These are phyloP conservation scores for Pitta sordida DNA, from an alignment of 2,113 vertebrate species.

Conservation along the genomic window DNA sequence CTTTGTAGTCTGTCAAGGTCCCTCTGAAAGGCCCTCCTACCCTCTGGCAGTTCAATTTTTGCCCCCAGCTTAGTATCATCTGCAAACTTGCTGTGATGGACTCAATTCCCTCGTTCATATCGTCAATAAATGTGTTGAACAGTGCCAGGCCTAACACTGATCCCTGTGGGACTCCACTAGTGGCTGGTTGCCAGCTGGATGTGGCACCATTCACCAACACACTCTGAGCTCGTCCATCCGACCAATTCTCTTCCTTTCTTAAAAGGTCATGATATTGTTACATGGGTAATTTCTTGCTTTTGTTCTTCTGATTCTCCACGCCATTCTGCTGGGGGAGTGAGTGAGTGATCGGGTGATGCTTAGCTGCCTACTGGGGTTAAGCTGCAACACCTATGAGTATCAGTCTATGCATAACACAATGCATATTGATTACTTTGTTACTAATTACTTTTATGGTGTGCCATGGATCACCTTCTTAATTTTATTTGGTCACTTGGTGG, in stretches of 20 bases:
- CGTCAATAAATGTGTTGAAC: too few species aligned
- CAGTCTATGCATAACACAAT: background rate
- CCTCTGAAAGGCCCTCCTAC: too few species aligned
- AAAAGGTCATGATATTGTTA: background rate
- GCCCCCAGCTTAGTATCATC: too few species aligned
- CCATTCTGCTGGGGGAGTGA: background rate
- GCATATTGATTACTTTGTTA: background rate
- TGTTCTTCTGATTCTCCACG: background rate
- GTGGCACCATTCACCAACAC: too few species aligned
- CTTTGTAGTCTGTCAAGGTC: too few species aligned
- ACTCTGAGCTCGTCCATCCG: too few species aligned
- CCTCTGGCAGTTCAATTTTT: too few species aligned
- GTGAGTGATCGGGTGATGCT: fast-evolving
- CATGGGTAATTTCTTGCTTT: background rate
- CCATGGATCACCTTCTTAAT: background rate
- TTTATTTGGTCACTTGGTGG: background rate
- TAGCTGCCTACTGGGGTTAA: background rate
- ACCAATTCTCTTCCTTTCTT: background rate
- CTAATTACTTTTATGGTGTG: background rate
- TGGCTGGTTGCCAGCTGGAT: too few species aligned
- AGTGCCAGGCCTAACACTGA: too few species aligned
- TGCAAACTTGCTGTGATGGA: too few species aligned
- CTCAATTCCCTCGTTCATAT: too few species aligned
- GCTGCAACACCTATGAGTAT: background rate
- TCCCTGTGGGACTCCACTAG: too few species aligned